Percentiles rank a stretch among this genome's conserved stretches.
Conservation (phyloP, 2,113 vertebrate genomes). For the Australoheros scitulus region DNA sequence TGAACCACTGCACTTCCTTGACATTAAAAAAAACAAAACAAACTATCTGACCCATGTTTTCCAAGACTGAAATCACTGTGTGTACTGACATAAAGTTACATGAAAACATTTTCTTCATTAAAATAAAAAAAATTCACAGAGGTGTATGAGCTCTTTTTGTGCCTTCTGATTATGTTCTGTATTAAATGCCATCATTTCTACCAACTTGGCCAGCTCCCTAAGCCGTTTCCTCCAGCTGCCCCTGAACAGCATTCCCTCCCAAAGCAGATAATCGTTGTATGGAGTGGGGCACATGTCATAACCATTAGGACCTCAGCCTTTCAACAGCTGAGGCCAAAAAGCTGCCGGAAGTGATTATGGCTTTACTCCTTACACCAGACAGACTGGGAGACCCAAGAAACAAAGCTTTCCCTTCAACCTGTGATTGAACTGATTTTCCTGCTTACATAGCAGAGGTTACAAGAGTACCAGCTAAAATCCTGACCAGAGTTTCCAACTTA, state of each 20-base stretch:
- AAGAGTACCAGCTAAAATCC: conserved; percentile 26
- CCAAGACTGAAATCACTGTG: not conserved
- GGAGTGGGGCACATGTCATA: conserved; percentile 27
- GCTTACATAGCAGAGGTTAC: conserved; percentile 33
- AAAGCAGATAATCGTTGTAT: conserved; percentile 31
- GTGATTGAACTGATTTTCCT: conserved; percentile 54
- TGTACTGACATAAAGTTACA: not conserved
- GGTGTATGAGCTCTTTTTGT: not conserved
- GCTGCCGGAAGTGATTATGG: conserved; percentile 60
- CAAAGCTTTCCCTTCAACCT: conserved; percentile 42
- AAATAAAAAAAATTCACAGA: not conserved
- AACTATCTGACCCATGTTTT: not conserved
- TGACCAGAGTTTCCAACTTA: conserved; percentile 15
- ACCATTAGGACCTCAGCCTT: conserved; percentile 15
- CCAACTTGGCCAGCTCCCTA: conserved; percentile 1
- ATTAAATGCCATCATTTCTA: conserved; percentile 8
- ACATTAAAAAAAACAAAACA: not conserved
- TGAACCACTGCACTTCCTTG: not conserved
- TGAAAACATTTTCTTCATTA: not conserved
- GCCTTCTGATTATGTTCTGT: conserved; percentile 6
- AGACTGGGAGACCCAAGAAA: conserved; percentile 27
- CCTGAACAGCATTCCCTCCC: conserved; percentile 10
- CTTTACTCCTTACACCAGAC: conserved; percentile 51
- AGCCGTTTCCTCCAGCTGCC: not conserved
- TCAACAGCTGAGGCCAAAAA: conserved; percentile 40